A percentile compares a stretch with the other conserved stretches of the same genome.
Conservation (phyloP, 2,797 vertebrate species). For the Sparidentex hasta region DNA sequence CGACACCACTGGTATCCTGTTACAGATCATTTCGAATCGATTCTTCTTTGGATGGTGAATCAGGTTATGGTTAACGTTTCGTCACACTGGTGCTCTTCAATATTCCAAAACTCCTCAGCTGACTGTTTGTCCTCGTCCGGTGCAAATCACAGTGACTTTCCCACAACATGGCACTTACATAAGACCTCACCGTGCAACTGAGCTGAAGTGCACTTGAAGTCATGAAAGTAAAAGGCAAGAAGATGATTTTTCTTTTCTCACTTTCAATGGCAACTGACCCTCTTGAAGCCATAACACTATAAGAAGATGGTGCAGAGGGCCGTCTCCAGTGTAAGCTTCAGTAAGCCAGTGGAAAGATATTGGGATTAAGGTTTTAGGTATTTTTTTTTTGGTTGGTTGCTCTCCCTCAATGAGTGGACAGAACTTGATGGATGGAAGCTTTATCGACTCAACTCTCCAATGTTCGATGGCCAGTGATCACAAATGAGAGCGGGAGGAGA, state of each 20-base stretch:
- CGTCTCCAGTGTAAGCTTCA: slow-evolving; percentile 37
- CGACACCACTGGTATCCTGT: not conserved
- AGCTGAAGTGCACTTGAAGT: slow-evolving; percentile 61
- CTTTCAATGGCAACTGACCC: slow-evolving; percentile 12
- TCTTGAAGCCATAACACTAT: slow-evolving; percentile 29
- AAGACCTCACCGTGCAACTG: slow-evolving; percentile 50
- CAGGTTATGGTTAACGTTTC: slow-evolving; percentile 7
- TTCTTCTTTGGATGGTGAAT: not conserved
- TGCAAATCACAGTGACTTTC: slow-evolving; percentile 65
- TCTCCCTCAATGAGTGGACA: slow-evolving; percentile 14
- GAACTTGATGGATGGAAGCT: slow-evolving; percentile 56
- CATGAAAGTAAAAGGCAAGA: slow-evolving; percentile 56
- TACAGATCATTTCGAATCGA: not conserved
- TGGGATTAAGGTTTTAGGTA: slow-evolving; percentile 42
- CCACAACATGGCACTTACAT: slow-evolving; percentile 57
- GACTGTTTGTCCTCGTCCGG: slow-evolving; percentile 43
- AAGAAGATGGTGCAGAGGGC: slow-evolving; percentile 1
- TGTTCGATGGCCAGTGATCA: slow-evolving; percentile 47
- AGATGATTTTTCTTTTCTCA: slow-evolving; percentile 10
- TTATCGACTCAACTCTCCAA: slow-evolving; percentile 36
- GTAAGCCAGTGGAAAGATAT: slow-evolving; percentile 45
- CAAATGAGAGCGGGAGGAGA: slow-evolving; percentile 53
- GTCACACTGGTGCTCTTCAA: slow-evolving; percentile 8
- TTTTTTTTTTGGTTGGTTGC: slow-evolving; percentile 38
- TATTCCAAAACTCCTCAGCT: slow-evolving; percentile 24